Conservation (phyloP, 2,797 vertebrate species). For the Lophius americanus region DNA sequence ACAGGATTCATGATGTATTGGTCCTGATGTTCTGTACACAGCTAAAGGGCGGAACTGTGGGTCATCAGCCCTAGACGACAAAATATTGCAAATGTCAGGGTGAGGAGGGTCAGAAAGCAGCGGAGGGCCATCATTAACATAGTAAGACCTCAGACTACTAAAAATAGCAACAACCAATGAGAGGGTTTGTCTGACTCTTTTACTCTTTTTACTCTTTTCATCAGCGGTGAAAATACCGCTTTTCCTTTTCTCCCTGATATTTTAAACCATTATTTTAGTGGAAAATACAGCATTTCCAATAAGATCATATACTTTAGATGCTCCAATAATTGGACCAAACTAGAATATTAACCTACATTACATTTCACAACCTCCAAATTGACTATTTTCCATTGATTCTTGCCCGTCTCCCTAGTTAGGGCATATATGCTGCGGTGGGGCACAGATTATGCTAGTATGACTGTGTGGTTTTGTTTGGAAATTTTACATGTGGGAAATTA, state of each 20-base stretch:
- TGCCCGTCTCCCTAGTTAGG: slow-evolving; percentile 40
- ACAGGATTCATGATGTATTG: neutral
- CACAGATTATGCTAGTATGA: slow-evolving; percentile 51
- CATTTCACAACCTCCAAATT: slow-evolving; percentile 16
- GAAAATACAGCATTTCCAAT: slow-evolving; percentile 4
- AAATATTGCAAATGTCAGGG: neutral
- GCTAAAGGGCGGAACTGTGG: neutral
- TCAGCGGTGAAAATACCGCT: neutral
- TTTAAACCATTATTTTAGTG: neutral
- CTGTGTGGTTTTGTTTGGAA: slow-evolving; percentile 80
- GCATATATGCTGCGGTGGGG: slow-evolving; percentile 46
- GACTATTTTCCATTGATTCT: slow-evolving; percentile 46
- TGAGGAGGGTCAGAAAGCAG: neutral
- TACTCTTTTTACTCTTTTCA: no score
- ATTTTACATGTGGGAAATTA: slow-evolving; percentile 86
- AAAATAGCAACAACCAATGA: neutral
- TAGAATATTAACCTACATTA: slow-evolving; percentile 9
- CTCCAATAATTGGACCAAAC: slow-evolving; percentile 14
- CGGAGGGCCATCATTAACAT: neutral
- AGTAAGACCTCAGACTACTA: neutral
- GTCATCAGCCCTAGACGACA: neutral
- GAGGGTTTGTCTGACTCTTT: neutral
- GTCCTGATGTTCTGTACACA: neutral
- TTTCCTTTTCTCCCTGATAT: neutral
- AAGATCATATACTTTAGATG: neutral